These are phyloP conservation scores for Spheniscus mendiculus DNA, from an alignment of 2,113 vertebrate species.

Conservation along the genomic window DNA sequence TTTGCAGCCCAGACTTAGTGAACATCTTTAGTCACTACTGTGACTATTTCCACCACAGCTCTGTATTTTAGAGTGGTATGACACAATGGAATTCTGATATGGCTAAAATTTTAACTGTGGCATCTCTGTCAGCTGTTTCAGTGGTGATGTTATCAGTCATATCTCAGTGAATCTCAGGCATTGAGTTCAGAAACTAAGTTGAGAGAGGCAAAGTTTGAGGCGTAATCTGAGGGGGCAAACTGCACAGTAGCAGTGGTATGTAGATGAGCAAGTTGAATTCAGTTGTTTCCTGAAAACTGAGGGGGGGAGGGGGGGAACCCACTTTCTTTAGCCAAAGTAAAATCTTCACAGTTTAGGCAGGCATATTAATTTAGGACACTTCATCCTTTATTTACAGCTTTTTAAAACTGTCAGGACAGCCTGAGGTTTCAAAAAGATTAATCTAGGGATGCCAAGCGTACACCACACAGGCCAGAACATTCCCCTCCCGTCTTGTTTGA, in stretches of 20 bases:
- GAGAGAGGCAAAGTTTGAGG: not conserved
- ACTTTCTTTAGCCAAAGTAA: not conserved
- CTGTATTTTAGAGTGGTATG: not conserved
- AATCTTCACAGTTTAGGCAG: not conserved
- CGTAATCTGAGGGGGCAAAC: not conserved
- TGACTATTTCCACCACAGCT: not conserved
- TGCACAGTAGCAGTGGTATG: not conserved
- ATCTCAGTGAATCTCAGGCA: not conserved
- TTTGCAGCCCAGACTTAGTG: not conserved
- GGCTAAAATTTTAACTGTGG: not conserved
- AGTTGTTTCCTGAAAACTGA: not conserved
- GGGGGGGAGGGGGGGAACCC: fast-evolving
- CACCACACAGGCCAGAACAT: not conserved
- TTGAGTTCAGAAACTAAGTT: not conserved
- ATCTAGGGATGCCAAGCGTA: not conserved
- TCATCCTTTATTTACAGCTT: not conserved
- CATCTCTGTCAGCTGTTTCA: not conserved
- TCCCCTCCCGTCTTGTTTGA: not conserved
- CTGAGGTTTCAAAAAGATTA: conserved; percentile 32
- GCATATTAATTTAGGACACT: not conserved
- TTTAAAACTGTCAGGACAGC: not conserved
- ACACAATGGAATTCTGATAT: not conserved
- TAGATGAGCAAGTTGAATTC: not conserved
- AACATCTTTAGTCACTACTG: not conserved
- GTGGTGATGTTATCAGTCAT: not conserved